Evolutionary conservation across 2,888 invertebrate species (phyloP).

Genomic region (Boloria selene): DNA sequence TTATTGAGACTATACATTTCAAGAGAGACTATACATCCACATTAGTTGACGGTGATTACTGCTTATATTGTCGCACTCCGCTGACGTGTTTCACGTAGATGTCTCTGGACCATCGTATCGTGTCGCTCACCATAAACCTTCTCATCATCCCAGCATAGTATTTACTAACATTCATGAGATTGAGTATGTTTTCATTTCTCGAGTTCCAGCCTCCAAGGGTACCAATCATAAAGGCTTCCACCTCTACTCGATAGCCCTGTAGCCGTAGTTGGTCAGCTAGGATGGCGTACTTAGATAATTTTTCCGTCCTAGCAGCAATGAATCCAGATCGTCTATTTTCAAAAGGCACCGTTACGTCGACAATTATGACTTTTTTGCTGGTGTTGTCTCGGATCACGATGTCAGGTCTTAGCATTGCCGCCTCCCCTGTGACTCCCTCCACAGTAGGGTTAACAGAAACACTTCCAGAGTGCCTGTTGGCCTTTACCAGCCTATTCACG

Average conservation of each 20-base stretch:
- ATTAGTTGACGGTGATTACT: too few relatives aligned
- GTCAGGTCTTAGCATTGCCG: neutral
- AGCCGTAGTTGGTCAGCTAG: constrained; percentile 10
- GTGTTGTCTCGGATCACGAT: neutral
- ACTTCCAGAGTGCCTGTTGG: neutral
- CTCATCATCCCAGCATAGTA: constrained; percentile 15
- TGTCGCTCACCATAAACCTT: constrained; percentile 19
- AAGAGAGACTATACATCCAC: too few relatives aligned
- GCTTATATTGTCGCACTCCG: constrained; percentile 15
- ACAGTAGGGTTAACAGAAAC: neutral
- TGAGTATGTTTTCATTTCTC: neutral
- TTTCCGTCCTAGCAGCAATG: neutral
- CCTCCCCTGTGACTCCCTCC: neutral
- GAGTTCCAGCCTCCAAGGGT: constrained; percentile 8
- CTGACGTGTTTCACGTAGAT: constrained; percentile 15
- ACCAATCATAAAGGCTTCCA: constrained; percentile 12
- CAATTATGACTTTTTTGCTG: neutral
- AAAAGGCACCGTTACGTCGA: constrained; percentile 1
- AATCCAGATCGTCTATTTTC: neutral
- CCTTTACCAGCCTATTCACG: neutral
- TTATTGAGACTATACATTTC: too few relatives aligned
- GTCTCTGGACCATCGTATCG: constrained; percentile 11
- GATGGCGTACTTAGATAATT: neutral
- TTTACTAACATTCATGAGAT: neutral
- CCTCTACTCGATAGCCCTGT: constrained; percentile 13